Evolutionary conservation across 2,113 vertebrate genomes (phyloP).

Genomic region (Zingel zingel): DNA sequence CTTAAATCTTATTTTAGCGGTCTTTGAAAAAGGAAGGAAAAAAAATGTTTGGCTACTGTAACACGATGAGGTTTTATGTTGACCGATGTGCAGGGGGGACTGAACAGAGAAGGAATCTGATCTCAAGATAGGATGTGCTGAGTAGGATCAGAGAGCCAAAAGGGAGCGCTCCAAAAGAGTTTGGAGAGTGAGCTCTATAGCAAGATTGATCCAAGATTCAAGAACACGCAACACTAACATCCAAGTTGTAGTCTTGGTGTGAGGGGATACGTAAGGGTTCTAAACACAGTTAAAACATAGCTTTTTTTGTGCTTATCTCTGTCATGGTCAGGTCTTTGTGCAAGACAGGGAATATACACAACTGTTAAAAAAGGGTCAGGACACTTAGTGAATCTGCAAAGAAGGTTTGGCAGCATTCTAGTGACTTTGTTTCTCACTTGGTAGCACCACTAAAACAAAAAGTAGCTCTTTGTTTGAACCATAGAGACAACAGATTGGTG

Average conservation of each 20-base stretch:
- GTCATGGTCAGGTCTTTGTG: constrained; percentile 22
- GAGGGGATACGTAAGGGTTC: neutral
- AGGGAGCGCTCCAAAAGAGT: constrained; percentile 12
- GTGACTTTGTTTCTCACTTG: constrained; percentile 13
- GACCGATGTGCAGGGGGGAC: constrained; percentile 28
- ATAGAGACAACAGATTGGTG: constrained; percentile 12
- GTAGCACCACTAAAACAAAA: constrained; percentile 29
- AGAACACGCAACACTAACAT: neutral
- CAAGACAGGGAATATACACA: constrained; percentile 6
- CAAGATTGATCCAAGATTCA: neutral
- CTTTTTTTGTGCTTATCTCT: constrained; percentile 16
- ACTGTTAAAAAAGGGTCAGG: constrained; percentile 35
- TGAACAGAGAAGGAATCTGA: constrained; percentile 36
- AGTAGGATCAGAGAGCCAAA: constrained; percentile 31
- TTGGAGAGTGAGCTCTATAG: constrained; percentile 9
- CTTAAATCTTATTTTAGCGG: constrained; percentile 11
- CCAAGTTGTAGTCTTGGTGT: neutral
- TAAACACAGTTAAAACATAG: neutral
- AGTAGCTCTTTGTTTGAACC: constrained; percentile 18
- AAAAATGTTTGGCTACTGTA: constrained; percentile 61
- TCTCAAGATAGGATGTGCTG: constrained; percentile 32
- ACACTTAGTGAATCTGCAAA: constrained; percentile 41
- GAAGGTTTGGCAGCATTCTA: constrained; percentile 44
- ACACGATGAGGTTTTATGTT: constrained; percentile 52
- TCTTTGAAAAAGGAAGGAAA: constrained; percentile 27